phyloP scores from a whole-genome alignment of 1,140 invertebrate species.

The Eufriesea mexicana region DNA sequence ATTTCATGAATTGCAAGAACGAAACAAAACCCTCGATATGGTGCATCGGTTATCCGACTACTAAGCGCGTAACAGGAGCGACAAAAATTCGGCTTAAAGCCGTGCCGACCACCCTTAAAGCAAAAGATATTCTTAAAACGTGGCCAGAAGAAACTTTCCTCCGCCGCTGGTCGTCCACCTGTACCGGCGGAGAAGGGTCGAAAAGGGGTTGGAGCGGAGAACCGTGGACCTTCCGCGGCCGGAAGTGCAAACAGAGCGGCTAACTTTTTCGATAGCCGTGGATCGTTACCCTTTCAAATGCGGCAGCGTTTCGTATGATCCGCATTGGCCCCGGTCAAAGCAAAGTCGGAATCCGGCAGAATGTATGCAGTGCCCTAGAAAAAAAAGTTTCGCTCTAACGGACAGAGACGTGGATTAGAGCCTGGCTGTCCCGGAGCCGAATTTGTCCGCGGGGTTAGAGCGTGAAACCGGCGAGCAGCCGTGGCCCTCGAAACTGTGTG shows the following conservation, averaged over 20 bases:
- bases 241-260: slow-evolving; percentile 36
- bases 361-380: slow-evolving; percentile 50
- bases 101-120: no score
- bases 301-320: slow-evolving; percentile 20
- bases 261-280: slow-evolving; percentile 48
- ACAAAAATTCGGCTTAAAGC: no score
- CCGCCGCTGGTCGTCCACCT: no score
- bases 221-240: neutral
- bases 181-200: neutral
- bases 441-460: slow-evolving; percentile 64
- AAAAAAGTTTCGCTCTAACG: slow-evolving; percentile 45
- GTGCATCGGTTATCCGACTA: no score
- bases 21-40: no score
- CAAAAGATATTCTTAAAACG: neutral
- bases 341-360: slow-evolving; percentile 45
- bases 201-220: neutral
- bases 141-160: neutral
- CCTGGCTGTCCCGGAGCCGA: slow-evolving; percentile 42
- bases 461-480: slow-evolving; percentile 45
- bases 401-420: slow-evolving; percentile 14
- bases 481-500: slow-evolving; percentile 54
- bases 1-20: no score
- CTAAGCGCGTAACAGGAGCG: no score
- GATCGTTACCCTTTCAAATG: slow-evolving; percentile 53
- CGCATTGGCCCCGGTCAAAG: slow-evolving; percentile 24